Percentiles rank a stretch among this genome's conserved stretches.
These are phyloP conservation scores for Sebastes melanostomus DNA, from an alignment of 2,797 vertebrate species.

Conservation along the genomic window DNA sequence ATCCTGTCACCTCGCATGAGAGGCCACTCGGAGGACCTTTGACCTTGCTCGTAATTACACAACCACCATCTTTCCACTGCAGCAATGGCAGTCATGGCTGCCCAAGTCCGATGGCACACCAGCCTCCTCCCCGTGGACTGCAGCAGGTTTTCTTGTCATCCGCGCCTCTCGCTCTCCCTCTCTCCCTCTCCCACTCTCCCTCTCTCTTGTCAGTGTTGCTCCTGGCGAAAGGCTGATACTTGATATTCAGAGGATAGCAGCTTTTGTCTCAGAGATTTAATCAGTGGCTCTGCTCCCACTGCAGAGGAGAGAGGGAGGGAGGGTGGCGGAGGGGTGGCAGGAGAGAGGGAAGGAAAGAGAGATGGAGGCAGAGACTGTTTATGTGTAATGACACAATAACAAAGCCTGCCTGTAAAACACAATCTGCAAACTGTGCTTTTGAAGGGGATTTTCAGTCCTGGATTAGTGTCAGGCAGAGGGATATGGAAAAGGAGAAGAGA, in stretches of 20 bases:
- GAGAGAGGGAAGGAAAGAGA: conserved; percentile 74
- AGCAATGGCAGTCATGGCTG: conserved; percentile 75
- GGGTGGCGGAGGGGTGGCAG: conserved; percentile 60
- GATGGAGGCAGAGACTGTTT: conserved; percentile 83
- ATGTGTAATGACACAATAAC: conserved; percentile 88
- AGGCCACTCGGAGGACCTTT: conserved; percentile 71
- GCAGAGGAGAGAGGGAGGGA: conserved; percentile 75
- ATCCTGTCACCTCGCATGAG: conserved; percentile 56
- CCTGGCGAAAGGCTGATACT: conserved; percentile 85
- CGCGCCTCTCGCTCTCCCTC: conserved; percentile 65
- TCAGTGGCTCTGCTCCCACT: conserved; percentile 83
- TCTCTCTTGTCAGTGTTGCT: conserved; percentile 84
- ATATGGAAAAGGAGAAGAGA: conserved; percentile 70
- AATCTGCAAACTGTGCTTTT: conserved; percentile 83
- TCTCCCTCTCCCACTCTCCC: conserved; percentile 57
- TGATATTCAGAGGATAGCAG: conserved; percentile 87
- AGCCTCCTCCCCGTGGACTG: conserved; percentile 81
- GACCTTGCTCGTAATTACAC: conserved; percentile 79
- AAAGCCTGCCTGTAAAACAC: conserved; percentile 84
- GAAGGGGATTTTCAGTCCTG: conserved; percentile 82
- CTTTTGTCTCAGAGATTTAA: conserved; percentile 88
- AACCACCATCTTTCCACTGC: conserved; percentile 70
- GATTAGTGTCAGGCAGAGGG: conserved; percentile 82
- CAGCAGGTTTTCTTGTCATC: conserved; percentile 84
- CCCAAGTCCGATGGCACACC: conserved; percentile 77